Base-by-base conservation (phyloP, 2,888 invertebrate species). In the Alloscopus bannaensis region DNA sequence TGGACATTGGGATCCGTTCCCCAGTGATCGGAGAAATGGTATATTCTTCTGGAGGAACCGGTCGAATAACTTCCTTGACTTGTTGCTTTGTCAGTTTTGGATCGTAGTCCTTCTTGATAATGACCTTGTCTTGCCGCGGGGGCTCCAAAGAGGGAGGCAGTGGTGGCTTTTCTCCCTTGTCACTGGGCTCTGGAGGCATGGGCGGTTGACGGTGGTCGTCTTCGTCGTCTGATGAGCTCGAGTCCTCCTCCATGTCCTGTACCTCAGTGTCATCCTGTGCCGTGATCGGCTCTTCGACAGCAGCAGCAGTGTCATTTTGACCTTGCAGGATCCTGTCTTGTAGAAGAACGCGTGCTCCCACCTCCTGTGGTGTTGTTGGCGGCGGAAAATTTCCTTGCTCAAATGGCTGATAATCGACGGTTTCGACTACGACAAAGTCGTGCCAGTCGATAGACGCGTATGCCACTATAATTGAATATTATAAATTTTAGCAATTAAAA, bases 391-490 rank as follows among this genome's bases (percentile, higher is more conserved):
- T 96, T 0, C 97, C 97, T 13, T 94, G 93, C 89, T 99, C 99
- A 86, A 95, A 96, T 0, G 96, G 95, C 86, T 98, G 97, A 88
- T 99, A 99, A 89, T 99, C 99, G 0, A 99, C 99, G 0, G 99
- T 99, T 90, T 99, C 99, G 0, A 99, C 99, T 0, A 99, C 99
- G 0, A 99, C 99, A 89, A 99, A 99, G 89, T 99, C 99, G 88
- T 99, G 99, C 99, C 99, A 99, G 88, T 99, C 99, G 83, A 99
- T 98, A 87, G 97, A 97, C 0, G 98, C 98, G 88, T 99, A 99
- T 0, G 95, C 95, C 29, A 95, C 92, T 91, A 80, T 3, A 75
- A 36, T 60, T 29, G 18, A 11, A 20, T 40, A 24, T 8, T 8
- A 36, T 8, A 36, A 8, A 36, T 8, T 36, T 36, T 36, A 36